Percentiles rank a stretch among this genome's conserved stretches.
Evolutionary conservation across 2,888 invertebrate genomes (phyloP).

Genomic region (Synanthedon formicaeformis): DNA sequence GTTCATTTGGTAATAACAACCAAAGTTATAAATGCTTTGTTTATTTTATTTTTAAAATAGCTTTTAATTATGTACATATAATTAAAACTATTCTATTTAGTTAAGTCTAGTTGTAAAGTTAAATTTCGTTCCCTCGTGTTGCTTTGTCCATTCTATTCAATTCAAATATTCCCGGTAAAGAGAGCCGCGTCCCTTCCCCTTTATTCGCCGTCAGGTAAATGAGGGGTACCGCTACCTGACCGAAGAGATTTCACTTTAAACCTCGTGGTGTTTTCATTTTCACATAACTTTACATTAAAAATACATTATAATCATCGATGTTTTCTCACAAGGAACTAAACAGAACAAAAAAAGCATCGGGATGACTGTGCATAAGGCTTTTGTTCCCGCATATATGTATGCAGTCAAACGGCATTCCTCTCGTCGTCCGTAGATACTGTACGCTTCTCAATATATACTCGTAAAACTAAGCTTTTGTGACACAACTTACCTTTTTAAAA

Average conservation of each 20-base stretch:
- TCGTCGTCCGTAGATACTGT: conserved; percentile 59
- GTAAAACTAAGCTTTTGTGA: conserved; percentile 52
- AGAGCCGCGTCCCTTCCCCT: conserved; percentile 45
- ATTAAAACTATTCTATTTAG: no score
- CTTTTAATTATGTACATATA: no score
- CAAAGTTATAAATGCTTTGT: no score
- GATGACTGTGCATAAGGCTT: conserved; percentile 64
- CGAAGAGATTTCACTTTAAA: conserved; percentile 30
- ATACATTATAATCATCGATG: conserved; percentile 3
- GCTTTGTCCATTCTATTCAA: conserved; percentile 49
- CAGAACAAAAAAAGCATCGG: conserved; percentile 47
- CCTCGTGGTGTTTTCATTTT: conserved; percentile 19
- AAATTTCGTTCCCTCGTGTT: conserved; percentile 2
- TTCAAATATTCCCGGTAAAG: conserved; percentile 51
- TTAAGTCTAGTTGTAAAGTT: no score
- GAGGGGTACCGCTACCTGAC: conserved; percentile 47
- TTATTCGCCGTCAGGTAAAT: conserved; percentile 50
- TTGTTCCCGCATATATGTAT: conserved; percentile 65
- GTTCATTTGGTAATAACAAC: no score
- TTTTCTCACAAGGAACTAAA: conserved; percentile 37
- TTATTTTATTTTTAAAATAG: no score
- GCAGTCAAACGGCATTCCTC: conserved; percentile 69
- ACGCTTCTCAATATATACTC: conserved; percentile 52
- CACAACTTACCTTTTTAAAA: conserved; percentile 67
- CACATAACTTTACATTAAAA: neutral